Conservation (phyloP, 1,140 invertebrate genomes). For the Sinella curviseta region DNA sequence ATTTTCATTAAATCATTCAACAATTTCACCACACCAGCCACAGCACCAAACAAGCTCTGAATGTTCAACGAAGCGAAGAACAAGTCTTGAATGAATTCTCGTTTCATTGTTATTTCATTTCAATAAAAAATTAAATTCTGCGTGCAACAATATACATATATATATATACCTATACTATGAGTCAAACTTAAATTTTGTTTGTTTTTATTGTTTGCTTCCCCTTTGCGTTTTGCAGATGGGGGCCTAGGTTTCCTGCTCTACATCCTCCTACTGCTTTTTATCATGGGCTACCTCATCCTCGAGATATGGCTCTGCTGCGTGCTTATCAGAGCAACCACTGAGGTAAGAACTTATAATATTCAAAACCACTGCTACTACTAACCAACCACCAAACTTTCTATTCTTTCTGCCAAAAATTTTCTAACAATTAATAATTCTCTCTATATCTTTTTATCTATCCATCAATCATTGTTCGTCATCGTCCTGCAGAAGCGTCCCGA, state of each 20-base stretch:
- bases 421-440: background rate
- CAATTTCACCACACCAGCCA: no score
- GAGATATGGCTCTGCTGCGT: constrained; percentile 40
- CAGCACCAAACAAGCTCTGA: no score
- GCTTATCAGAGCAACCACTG: constrained; percentile 34
- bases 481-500: background rate
- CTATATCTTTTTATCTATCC: background rate
- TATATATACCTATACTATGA: no score
- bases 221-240: constrained; percentile 12
- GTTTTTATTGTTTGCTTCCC: background rate
- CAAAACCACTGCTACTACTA: background rate
- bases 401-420: background rate
- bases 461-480: constrained; percentile 1
- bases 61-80: no score
- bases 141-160: no score
- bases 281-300: constrained; percentile 33
- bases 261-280: constrained; percentile 7
- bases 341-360: constrained; percentile 21
- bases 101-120: no score
- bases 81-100: no score
- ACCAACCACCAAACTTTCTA: no score
- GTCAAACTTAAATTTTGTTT: background rate
- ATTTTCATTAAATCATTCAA: no score
- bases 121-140: no score
- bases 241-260: constrained; percentile 32